These are phyloP conservation scores for Pterostichus niger DNA, from an alignment of 2,888 invertebrate species.

Conservation along the genomic window DNA sequence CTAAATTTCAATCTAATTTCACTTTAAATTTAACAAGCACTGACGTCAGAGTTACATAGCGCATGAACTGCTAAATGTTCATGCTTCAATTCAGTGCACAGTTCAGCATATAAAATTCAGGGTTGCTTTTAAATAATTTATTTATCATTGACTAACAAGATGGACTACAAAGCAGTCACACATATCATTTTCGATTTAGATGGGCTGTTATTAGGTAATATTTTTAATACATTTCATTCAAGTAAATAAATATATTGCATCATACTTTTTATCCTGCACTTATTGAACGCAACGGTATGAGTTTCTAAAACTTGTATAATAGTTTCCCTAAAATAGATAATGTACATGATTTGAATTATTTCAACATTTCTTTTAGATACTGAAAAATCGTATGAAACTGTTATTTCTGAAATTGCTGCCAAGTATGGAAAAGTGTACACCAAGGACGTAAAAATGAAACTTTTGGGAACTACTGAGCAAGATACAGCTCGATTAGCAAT, in stretches of 20 bases:
- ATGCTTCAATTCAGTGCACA: not conserved
- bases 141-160: constrained; percentile 4
- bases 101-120: too few species aligned
- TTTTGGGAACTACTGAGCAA: constrained; percentile 78
- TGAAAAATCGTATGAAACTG: constrained; percentile 88
- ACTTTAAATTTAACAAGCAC: not conserved
- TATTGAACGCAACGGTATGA: not conserved
- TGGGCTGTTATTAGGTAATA: constrained; percentile 63
- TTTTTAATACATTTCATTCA: constrained; percentile 10
- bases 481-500: constrained; percentile 80
- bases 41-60: constrained; percentile 23
- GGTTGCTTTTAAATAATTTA: too few species aligned
- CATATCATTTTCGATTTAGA: constrained; percentile 62
- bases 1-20: constrained; percentile 1
- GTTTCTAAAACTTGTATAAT: not conserved
- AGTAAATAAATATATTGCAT: constrained; percentile 19
- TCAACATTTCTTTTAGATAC: constrained; percentile 82
- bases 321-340: too few species aligned
- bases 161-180: constrained; percentile 29
- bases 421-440: constrained; percentile 89
- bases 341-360: too few species aligned
- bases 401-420: constrained; percentile 84
- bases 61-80: constrained; percentile 13
- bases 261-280: not conserved
- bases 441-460: constrained; percentile 81